Conservation (phyloP, 2,888 invertebrate species). For the Terebella lapidaria region DNA sequence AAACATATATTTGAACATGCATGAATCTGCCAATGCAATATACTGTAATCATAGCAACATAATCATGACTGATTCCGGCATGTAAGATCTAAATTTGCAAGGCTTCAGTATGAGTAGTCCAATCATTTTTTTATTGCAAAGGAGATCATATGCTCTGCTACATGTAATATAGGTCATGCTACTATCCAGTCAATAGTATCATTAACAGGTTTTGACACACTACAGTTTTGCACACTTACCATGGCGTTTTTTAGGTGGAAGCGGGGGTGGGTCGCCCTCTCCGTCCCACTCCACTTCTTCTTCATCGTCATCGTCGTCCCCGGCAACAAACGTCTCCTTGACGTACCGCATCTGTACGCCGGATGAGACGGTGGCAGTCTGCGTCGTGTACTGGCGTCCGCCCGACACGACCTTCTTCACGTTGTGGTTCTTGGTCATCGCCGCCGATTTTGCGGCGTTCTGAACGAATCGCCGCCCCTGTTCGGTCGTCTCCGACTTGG, state of each 20-base stretch:
- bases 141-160: too few relatives aligned
- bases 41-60: too few relatives aligned
- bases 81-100: too few relatives aligned
- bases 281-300: not conserved
- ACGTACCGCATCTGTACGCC: constrained; percentile 33
- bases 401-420: not conserved
- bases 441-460: not conserved
- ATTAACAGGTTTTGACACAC: too few relatives aligned
- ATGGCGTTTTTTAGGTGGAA: constrained; percentile 89
- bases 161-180: too few relatives aligned
- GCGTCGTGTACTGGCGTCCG: not conserved
- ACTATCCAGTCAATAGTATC: too few relatives aligned
- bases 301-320: constrained; percentile 29
- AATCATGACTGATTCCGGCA: too few relatives aligned
- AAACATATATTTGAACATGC: too few relatives aligned
- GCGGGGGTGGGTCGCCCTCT: constrained; percentile 62
- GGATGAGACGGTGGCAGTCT: not conserved
- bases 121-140: too few relatives aligned
- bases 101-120: too few relatives aligned
- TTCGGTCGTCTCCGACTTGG: not conserved
- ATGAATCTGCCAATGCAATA: too few relatives aligned
- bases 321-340: constrained; percentile 41
- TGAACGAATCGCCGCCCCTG: not conserved
- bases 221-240: constrained; percentile 67
- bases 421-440: not conserved